phyloP scores from a whole-genome alignment of 2,797 vertebrate species.

The Basileuterus tristriatus region DNA sequence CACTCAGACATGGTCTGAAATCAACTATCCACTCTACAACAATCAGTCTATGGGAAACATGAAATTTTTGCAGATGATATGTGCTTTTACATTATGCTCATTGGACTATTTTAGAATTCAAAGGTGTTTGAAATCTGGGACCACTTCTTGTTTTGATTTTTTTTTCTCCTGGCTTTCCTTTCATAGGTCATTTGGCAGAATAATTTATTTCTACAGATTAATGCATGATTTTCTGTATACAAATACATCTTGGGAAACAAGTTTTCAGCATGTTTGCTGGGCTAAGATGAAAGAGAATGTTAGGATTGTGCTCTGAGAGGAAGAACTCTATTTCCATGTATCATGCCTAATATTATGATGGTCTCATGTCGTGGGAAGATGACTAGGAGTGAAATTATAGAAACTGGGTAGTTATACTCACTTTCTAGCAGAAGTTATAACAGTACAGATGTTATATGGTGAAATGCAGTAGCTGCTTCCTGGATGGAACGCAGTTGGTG shows the following conservation, averaged over 20 bases:
- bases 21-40: background rate
- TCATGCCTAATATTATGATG: background rate
- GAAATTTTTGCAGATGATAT: background rate
- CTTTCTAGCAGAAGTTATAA: background rate
- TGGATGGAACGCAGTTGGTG: rapidly evolving
- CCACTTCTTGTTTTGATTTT: background rate
- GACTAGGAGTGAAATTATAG: background rate
- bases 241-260: background rate
- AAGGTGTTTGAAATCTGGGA: background rate
- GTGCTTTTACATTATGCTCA: background rate
- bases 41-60: background rate
- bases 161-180: background rate
- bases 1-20: background rate
- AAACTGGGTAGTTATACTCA: background rate
- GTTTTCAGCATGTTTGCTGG: background rate
- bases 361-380: background rate
- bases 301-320: background rate
- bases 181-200: background rate
- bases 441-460: rapidly evolving
- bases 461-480: background rate
- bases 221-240: background rate
- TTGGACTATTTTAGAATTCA: background rate
- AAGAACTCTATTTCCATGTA: background rate
- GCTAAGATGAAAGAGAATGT: background rate
- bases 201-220: background rate